These are phyloP conservation scores for Cynodonichthys magdalenae DNA, from an alignment of 2,797 vertebrate species.

Conservation along the genomic window DNA sequence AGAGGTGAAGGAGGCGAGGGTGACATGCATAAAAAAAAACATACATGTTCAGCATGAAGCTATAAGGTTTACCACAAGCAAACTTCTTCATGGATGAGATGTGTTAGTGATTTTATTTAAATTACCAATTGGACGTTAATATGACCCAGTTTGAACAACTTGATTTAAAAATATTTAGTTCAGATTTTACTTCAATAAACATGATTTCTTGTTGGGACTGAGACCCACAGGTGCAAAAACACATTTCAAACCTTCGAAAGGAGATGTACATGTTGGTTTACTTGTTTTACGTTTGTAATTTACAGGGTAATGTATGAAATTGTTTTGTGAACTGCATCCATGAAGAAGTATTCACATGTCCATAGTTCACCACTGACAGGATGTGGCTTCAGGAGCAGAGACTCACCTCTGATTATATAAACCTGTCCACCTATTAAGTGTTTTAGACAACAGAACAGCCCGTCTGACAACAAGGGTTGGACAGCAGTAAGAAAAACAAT, in stretches of 20 bases:
- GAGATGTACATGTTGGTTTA: too few species aligned
- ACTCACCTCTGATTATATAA: conserved; percentile 99
- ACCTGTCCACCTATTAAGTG: conserved; percentile 99
- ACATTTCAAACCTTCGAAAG: too few species aligned
- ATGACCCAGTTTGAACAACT: not conserved
- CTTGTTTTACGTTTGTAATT: too few species aligned
- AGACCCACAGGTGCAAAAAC: too few species aligned
- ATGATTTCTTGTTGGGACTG: too few species aligned
- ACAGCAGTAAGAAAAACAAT: conserved; percentile 96
- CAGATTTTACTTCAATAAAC: too few species aligned
- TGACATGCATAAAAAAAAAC: conserved; percentile 47
- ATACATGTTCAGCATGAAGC: conserved; percentile 56
- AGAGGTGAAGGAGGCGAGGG: conserved; percentile 56
- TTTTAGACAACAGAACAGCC: conserved; percentile 99
- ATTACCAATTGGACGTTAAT: not conserved
- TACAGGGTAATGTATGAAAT: not conserved
- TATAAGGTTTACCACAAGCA: conserved; percentile 45
- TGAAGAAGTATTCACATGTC: conserved; percentile 54
- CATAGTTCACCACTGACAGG: conserved; percentile 1
- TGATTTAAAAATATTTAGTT: too few species aligned
- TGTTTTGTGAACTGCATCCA: conserved; percentile 56
- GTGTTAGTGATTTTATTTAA: not conserved
- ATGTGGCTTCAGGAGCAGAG: conserved; percentile 42
- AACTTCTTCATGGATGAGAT: conserved; percentile 89
- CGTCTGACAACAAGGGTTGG: conserved; percentile 97